Evolutionary conservation across 2,888 invertebrate species (phyloP).

Genomic region (Adelphocoris suturalis): DNA sequence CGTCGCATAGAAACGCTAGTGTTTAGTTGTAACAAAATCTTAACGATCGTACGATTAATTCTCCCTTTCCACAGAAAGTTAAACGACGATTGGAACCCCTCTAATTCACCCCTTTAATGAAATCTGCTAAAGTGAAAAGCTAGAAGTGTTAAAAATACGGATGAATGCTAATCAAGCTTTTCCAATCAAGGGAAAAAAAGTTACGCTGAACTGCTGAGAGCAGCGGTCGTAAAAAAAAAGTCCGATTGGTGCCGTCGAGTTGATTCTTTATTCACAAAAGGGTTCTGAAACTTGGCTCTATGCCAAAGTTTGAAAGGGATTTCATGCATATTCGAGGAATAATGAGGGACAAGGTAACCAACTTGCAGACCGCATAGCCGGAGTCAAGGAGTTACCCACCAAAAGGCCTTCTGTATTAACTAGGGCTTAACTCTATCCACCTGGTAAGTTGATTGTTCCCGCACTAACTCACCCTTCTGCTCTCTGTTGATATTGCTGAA

Average conservation of each 20-base stretch:
- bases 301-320: neutral
- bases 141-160: neutral
- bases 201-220: neutral
- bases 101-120: too few relatives aligned
- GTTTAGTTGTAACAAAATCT: too few relatives aligned
- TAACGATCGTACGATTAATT: too few relatives aligned
- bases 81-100: too few relatives aligned
- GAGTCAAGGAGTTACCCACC: neutral
- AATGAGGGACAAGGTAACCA: neutral
- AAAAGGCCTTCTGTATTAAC: neutral
- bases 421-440: neutral
- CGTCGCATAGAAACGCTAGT: too few relatives aligned
- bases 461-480: too few relatives aligned
- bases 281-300: neutral
- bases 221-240: neutral
- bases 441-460: neutral
- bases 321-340: constrained; percentile 7
- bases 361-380: neutral
- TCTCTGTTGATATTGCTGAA: too few relatives aligned
- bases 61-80: too few relatives aligned
- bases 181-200: neutral
- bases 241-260: neutral
- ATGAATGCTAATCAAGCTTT: neutral
- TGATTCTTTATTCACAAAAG: neutral
- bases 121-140: too few relatives aligned